Conservation (phyloP, 2,797 vertebrate genomes). For the Nothura maculosa region DNA sequence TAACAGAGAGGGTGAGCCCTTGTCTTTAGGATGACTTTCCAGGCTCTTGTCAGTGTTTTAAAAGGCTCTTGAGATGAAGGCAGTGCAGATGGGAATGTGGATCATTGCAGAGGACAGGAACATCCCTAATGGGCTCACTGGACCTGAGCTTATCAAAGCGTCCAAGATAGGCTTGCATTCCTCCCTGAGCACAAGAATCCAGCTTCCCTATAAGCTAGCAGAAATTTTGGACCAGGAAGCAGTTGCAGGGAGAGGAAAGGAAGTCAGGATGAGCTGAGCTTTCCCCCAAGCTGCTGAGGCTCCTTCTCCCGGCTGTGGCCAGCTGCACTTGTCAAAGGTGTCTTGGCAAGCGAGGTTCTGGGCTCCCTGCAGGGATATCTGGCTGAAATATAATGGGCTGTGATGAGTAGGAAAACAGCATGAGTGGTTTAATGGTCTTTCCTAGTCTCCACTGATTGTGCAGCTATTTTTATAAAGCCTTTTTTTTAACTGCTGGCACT, state of each 20-base stretch:
- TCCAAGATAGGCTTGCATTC: not conserved
- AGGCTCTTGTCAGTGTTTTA: not conserved
- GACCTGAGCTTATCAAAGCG: not conserved
- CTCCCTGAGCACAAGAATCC: not conserved
- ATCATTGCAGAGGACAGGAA: not conserved
- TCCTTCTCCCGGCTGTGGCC: not conserved
- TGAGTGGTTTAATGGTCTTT: not conserved
- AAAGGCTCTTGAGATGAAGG: not conserved
- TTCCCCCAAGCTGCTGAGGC: not conserved
- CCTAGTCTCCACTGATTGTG: not conserved
- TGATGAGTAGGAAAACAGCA: rapidly evolving
- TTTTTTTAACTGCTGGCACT: constrained; percentile 21
- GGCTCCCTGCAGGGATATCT: rapidly evolving
- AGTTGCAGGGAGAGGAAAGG: not conserved
- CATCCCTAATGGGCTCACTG: not conserved
- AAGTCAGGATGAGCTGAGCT: not conserved
- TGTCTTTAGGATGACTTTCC: not conserved
- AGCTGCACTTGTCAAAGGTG: not conserved
- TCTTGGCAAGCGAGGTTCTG: not conserved
- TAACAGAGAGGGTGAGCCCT: not conserved
- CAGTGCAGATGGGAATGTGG: not conserved
- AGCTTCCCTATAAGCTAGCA: not conserved
- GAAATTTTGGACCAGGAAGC: not conserved
- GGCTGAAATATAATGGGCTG: not conserved
- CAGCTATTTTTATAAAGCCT: not conserved